Evolutionary conservation across 2,888 invertebrate genomes (phyloP), one percentile per base, ranked within the genome.

Genomic region (Noctua janthe): DNA sequence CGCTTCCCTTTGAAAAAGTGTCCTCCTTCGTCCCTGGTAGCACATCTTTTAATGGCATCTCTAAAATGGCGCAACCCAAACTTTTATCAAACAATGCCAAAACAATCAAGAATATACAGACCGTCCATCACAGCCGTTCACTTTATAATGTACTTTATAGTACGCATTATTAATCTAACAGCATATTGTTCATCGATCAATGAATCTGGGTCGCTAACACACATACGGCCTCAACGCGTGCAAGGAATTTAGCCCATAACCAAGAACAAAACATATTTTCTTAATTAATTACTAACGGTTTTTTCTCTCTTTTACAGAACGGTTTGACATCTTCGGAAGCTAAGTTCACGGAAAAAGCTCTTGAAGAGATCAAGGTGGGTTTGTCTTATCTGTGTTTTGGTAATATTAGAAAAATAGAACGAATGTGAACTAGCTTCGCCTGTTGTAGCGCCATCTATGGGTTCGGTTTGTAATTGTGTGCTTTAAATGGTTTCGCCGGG

Each of bases 321-420:
- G 94, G 94, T 84, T 92, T 95, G 90, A 92, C 94, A 82, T 93
- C 96, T 70, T 91, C 95, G 29, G 96, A 97, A 89, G 91, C 94
- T 59, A 96, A 96, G 92, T 92, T 92, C 77, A 92, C 94, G 23
- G 97, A 97, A 87, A 95, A 96, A 90, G 92, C 96, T 89, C 94
- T 97, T 90, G 97, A 97, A 87, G 97, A 97, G 88, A 95, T 97
- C 89, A 97, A 96, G 96, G 97, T 96, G 88, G 67, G 76, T 56
- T 66, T 59, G 90, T 70, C 43, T 66, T 64, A 90, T 71, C 47
- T 66, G 13, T 73, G 35, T 67, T 71, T 71, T 64, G 74, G 78
- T 83, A 3, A 2, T n/a, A 70, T 17, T 51, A 35, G 17, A 75
- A 66, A 39, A 39, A 56, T 54, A 35, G 29, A 51, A 64, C 8